Base-by-base conservation (phyloP, 92 coral and sea anemone species). In the Diadumene lineata region DNA sequence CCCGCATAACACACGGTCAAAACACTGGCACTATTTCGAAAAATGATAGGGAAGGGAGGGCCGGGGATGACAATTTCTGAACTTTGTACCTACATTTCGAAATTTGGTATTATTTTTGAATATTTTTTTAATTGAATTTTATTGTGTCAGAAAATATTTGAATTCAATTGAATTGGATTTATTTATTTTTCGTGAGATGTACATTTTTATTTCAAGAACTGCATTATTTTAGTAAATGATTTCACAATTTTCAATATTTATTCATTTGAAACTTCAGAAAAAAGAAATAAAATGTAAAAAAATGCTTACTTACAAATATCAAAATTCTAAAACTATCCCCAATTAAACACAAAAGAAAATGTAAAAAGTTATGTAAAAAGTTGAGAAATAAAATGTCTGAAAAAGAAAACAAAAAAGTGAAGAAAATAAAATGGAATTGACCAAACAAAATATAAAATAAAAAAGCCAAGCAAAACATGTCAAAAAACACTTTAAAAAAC, bases 1-100 rank as follows among this genome's bases (percentile, higher is more conserved):
- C 77, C 77, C 77, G 77, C 77, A 72, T 56, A 72, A 25, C 77
- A 53, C 29, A 72, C 51, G 50, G 55, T n/a, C 33, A 72, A 27
- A 28, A 56, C 19, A 0, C 66, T 72, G 77, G 77, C 18, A 55
- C 48, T 30, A 55, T 7, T 8, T 4, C 55, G 11, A 11, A 13
- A 30, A 10, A 1, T 44, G 22, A 4, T 38, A 57, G 78, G 78
- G 78, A 57, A 50, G 78, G 76, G 76, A 56, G 32, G 64, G 76
- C 28, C n/a, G 64, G 24, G 34, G 10, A 51, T n/a, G 34, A 7
- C 26, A 4, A n/a, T 9, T 11, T 62, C 23, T 62, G 68, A 62
- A 27, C 68, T 62, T 62, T 62, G 68, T 2, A 62, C 68, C 43
- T 58, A 27, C 1, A 15, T 30, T 28, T 58, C 64, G 29, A 58